These are phyloP conservation scores for Lagodon rhomboides DNA, from an alignment of 2,797 vertebrate genomes.

Conservation along the genomic window DNA sequence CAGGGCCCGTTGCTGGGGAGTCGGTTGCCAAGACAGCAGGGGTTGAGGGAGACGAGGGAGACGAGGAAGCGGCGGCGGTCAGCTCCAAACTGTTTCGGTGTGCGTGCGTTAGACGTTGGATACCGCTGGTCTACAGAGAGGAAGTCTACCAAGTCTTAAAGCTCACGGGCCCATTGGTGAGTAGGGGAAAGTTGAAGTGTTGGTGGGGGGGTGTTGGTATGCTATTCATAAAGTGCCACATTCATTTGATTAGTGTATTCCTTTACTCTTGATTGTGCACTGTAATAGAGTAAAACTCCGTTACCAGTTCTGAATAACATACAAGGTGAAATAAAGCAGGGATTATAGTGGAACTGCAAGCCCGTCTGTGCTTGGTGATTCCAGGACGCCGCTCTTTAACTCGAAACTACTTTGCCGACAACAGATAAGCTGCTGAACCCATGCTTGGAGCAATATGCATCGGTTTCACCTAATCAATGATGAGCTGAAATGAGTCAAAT, in stretches of 20 bases:
- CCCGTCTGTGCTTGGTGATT: slow-evolving; percentile 13
- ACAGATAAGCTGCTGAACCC: not conserved
- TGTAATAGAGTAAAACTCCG: slow-evolving; percentile 1
- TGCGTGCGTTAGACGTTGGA: slow-evolving; percentile 73
- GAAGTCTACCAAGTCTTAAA: slow-evolving; percentile 83
- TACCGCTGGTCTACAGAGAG: slow-evolving; percentile 84
- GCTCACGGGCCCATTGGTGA: slow-evolving; percentile 86
- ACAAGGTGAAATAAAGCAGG: not conserved
- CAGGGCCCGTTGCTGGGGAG: slow-evolving; percentile 68
- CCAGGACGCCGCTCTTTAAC: slow-evolving; percentile 9
- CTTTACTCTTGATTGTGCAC: slow-evolving; percentile 5
- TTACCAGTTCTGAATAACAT: not conserved
- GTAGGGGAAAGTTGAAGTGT: slow-evolving; percentile 66
- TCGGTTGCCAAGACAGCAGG: slow-evolving; percentile 43
- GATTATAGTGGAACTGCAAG: not conserved
- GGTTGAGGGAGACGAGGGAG: slow-evolving; percentile 49
- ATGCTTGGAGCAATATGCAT: not conserved
- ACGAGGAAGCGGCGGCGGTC: slow-evolving; percentile 38
- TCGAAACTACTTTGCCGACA: not conserved
- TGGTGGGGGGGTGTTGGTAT: not conserved
- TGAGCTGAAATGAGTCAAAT: not conserved
- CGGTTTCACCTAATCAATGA: slow-evolving; percentile 16
- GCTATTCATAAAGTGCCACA: slow-evolving; percentile 9
- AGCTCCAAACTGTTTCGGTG: slow-evolving; percentile 78
- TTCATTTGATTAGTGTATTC: not conserved